Percentiles rank a stretch among this genome's conserved stretches.
Conservation (phyloP, 2,888 invertebrate genomes). For the Selenia dentaria region DNA sequence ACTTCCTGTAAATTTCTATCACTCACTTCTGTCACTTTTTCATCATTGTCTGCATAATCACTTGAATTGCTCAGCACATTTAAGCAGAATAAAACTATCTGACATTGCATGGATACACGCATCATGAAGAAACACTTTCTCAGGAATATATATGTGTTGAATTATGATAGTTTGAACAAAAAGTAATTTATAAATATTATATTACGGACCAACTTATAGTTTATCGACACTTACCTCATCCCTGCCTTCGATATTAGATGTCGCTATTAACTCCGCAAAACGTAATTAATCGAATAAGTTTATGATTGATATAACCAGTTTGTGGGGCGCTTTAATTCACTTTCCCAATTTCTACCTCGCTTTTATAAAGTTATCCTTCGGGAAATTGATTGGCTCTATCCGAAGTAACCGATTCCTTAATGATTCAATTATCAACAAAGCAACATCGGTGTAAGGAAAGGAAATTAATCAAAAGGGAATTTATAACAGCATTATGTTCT, state of each 20-base stretch:
- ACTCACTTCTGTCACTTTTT: no score
- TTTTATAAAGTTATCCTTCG: constrained; percentile 81
- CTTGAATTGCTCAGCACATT: no score
- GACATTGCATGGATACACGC: no score
- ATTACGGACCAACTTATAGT: no score
- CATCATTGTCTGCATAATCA: no score
- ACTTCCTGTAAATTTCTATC: no score
- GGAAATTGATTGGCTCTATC: constrained; percentile 77
- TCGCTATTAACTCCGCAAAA: constrained; percentile 85
- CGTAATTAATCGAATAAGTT: constrained; percentile 85
- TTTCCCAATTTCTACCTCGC: constrained; percentile 78
- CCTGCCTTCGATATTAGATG: constrained; percentile 77
- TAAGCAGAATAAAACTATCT: no score
- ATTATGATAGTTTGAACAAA: no score
- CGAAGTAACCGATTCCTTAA: constrained; percentile 68
- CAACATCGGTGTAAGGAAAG: constrained; percentile 26
- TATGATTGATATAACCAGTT: constrained; percentile 85
- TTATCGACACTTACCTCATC: constrained; percentile 43
- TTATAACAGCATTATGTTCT: constrained; percentile 38
- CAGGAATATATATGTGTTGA: no score
- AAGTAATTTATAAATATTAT: no score
- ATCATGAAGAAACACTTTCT: no score
- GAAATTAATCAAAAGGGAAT: constrained; percentile 53
- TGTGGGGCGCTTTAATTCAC: constrained; percentile 82
- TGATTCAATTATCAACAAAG: constrained; percentile 61